A percentile compares a stretch with the other conserved stretches of the same genome.
Conservation (phyloP, 2,888 invertebrate genomes). For the Lepidochrysops patricia region DNA sequence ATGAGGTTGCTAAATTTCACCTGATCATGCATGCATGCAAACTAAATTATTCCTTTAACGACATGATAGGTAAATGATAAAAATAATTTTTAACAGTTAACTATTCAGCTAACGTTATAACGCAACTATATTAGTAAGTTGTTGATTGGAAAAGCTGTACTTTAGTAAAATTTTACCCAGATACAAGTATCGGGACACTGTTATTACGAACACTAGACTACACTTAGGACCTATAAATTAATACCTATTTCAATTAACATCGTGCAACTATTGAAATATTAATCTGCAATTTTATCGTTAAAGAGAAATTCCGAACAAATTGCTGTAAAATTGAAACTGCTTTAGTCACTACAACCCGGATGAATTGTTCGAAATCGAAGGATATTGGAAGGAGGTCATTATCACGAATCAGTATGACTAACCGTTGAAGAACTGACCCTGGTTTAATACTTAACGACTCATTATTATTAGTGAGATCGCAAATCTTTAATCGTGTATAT, state of each 20-base stretch:
- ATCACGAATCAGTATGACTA: slow-evolving; percentile 19
- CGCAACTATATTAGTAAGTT: neutral
- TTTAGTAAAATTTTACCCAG: neutral
- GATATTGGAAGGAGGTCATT: slow-evolving; percentile 19
- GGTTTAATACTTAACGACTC: neutral
- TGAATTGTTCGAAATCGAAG: slow-evolving; percentile 18
- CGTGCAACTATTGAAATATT: neutral
- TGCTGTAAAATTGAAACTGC: neutral
- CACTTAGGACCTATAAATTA: neutral
- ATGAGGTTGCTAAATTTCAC: too few relatives aligned
- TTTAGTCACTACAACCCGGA: slow-evolving; percentile 23
- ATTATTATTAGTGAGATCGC: neutral
- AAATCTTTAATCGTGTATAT: neutral
- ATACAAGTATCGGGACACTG: neutral
- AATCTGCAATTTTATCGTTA: neutral
- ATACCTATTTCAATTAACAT: slow-evolving; percentile 3
- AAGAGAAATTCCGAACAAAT: slow-evolving; percentile 4
- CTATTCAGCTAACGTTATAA: too few relatives aligned
- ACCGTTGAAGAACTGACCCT: slow-evolving; percentile 14
- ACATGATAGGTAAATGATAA: too few relatives aligned
- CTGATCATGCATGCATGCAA: too few relatives aligned
- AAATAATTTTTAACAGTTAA: too few relatives aligned
- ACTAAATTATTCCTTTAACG: too few relatives aligned
- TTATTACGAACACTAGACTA: neutral
- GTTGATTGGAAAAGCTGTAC: neutral